Evolutionary conservation across 30 jellyfish, hydroid and myxozoan genomes (phyloP), one percentile per base, ranked within the genome.

Genomic region (Aurelia aurita): DNA sequence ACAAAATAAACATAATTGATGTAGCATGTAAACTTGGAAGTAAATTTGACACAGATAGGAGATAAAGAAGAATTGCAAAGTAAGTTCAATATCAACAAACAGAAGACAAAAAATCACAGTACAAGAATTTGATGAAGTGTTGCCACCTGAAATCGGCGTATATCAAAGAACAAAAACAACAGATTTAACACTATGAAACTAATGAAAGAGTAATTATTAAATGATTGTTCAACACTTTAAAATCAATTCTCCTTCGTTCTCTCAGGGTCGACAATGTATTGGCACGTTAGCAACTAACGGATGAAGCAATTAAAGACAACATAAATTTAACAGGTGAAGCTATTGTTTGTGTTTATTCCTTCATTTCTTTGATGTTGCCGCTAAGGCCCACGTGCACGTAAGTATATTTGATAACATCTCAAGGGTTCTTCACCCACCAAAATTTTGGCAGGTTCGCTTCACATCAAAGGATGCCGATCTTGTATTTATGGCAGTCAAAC

Each of bases 401-500:
- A 10, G 34, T 39, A 12, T 74, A 51, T 32, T 43, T 57, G 86
- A 74, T 74, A 74, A 74, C 64, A 57, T 74, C 86, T 74, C 23
- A 74, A 74, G 86, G 51, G 86, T 35, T 32, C 86, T 74, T 57
- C 57, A 74, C n/a, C 62, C 5, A 74, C 86, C 86, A 11, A 58
- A 21, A 74, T 61, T 53, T 39, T 57, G 86, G 39, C 86, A 74
- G 86, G 86, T 74, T 74, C 60, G 28, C 20, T 14, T 0, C 20
- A 54, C 86, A 46, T 74, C 86, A 74, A 74, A 74, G 18, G 86
- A 53, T 51, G 86, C 86, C 86, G 86, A 34, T 46, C 44, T 20
- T 55, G 75, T 74, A 29, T 74, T 74, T 74, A 74, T 26, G 64
- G 47, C 73, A 61, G 28, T 22, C 35, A 22, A 22, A 39, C 73